Percentiles rank a stretch among this genome's conserved stretches.
Conservation (phyloP, 2,797 vertebrate genomes). For the Anguilla megastoma region DNA sequence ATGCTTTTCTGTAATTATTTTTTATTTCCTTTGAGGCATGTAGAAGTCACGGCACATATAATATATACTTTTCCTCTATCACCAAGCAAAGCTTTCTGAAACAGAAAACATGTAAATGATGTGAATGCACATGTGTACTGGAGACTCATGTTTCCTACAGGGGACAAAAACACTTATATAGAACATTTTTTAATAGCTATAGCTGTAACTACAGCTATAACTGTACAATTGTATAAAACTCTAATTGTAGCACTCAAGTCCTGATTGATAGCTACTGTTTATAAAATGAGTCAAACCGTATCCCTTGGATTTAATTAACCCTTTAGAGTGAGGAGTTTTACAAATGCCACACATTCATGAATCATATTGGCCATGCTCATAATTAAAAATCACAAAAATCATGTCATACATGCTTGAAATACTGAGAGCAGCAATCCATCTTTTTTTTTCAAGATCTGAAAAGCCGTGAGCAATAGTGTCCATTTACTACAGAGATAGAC, state of each 20-base stretch:
- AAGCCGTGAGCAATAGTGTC: background rate
- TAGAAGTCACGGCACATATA: no score
- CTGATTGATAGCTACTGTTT: no score
- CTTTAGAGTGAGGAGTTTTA: background rate
- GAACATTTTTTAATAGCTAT: no score
- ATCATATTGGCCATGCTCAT: background rate
- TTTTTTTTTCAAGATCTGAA: background rate
- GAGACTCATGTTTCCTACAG: no score
- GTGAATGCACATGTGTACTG: no score
- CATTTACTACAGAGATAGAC: background rate
- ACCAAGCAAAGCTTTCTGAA: no score
- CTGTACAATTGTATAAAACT: no score
- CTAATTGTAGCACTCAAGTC: no score
- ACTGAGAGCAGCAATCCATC: background rate
- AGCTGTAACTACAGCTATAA: no score
- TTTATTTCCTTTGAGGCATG: background rate
- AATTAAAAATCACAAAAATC: background rate
- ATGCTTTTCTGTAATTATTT: background rate
- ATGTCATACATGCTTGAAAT: background rate
- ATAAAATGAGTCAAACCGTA: background rate
- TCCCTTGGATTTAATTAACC: background rate
- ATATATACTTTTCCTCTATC: no score
- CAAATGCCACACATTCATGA: background rate
- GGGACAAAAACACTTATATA: no score
- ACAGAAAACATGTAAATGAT: no score